Evolutionary conservation across 2,888 invertebrate genomes (phyloP).

Genomic region (Eutolmus rufibarbis): DNA sequence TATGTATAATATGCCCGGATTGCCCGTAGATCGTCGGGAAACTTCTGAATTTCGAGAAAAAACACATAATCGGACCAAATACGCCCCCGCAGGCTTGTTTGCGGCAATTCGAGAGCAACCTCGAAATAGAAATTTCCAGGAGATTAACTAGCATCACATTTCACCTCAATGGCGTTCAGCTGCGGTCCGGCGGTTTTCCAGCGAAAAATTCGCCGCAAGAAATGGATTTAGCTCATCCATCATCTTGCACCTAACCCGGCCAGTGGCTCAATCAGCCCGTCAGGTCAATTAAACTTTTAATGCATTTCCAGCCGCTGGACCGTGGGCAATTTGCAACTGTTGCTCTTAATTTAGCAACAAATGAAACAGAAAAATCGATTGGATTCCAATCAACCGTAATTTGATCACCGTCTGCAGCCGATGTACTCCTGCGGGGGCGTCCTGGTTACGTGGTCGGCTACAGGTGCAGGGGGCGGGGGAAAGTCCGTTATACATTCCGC

Average conservation of each 20-base stretch:
- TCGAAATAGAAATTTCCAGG: neutral
- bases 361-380: slow-evolving; percentile 32
- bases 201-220: neutral
- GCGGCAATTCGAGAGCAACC: neutral
- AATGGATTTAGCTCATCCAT: neutral
- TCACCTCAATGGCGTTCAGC: neutral
- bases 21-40: neutral
- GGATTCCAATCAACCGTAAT: slow-evolving; percentile 31
- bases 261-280: neutral
- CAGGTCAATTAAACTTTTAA: slow-evolving; percentile 31
- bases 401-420: slow-evolving; percentile 11
- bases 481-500: neutral
- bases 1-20: neutral
- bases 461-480: neutral
- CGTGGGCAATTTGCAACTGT: slow-evolving; percentile 27
- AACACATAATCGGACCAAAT: neutral
- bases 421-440: neutral
- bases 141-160: neutral
- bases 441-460: neutral
- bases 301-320: neutral
- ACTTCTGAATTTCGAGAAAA: neutral
- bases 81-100: neutral
- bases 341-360: slow-evolving; percentile 35
- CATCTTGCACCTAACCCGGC: neutral
- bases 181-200: neutral